A percentile compares a stretch with the other conserved stretches of the same genome.
Evolutionary conservation across 2,888 invertebrate species (phyloP).

Genomic region (Athalia rosae): DNA sequence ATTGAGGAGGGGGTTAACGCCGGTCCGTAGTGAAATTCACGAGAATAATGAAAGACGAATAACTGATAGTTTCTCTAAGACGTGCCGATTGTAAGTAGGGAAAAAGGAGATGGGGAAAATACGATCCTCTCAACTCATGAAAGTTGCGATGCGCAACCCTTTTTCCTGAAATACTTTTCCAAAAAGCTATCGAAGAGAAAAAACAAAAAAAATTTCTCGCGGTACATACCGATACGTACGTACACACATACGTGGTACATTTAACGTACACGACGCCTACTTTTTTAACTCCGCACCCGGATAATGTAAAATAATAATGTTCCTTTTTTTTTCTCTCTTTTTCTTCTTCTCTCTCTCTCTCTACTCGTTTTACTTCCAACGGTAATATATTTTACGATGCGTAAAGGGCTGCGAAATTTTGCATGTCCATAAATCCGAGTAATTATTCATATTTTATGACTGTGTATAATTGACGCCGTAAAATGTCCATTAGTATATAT

Average conservation of each 20-base stretch:
- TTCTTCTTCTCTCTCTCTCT: no score
- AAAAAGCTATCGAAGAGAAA: no score
- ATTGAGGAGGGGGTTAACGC: no score
- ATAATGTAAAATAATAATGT: no score
- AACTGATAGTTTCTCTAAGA: neutral
- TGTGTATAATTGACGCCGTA: constrained; percentile 68
- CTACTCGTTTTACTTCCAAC: neutral
- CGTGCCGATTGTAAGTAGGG: neutral
- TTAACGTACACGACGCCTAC: no score
- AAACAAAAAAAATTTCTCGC: no score
- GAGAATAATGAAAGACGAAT: no score
- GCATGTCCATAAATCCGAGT: constrained; percentile 61
- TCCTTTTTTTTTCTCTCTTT: no score
- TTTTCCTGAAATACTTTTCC: neutral
- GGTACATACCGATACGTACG: no score
- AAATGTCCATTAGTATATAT: constrained; percentile 69
- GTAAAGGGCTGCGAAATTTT: constrained; percentile 57
- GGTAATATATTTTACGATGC: constrained; percentile 56
- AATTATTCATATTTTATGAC: constrained; percentile 69
- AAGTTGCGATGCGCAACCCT: neutral
- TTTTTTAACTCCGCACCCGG: no score
- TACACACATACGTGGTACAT: no score
- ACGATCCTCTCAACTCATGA: neutral
- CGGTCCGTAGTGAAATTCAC: no score
- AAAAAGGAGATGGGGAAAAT: neutral